Evolutionary conservation across 2,113 vertebrate species (phyloP).

Genomic region (Pseudopodoces humilis): DNA sequence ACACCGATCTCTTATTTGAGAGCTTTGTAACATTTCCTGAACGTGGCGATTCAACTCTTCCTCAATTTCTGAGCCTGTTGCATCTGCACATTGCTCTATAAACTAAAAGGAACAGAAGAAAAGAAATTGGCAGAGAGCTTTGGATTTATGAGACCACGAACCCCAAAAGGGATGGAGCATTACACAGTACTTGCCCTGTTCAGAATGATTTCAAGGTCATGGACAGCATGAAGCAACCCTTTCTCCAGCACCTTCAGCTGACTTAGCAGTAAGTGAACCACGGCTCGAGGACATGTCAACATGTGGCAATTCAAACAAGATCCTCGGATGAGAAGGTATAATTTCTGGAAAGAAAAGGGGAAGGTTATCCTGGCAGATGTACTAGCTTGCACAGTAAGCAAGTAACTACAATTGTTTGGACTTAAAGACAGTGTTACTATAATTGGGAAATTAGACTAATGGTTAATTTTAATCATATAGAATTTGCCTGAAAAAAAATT

Average conservation of each 20-base stretch:
- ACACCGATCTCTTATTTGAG: slow-evolving; percentile 20
- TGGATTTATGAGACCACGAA: background rate
- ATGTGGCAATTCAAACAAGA: slow-evolving; percentile 88
- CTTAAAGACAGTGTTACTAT: background rate
- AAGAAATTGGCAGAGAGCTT: background rate
- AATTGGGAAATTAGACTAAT: background rate
- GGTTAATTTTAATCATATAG: background rate
- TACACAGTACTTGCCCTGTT: slow-evolving; percentile 74
- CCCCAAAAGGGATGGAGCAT: background rate
- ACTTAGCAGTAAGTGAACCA: slow-evolving; percentile 85
- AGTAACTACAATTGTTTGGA: background rate
- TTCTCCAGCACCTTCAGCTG: slow-evolving; percentile 87
- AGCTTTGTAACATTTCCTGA: slow-evolving; percentile 63
- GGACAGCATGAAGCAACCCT: slow-evolving; percentile 84
- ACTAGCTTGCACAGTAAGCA: background rate
- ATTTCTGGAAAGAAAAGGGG: slow-evolving; percentile 67
- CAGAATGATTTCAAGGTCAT: slow-evolving; percentile 80
- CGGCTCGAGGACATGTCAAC: slow-evolving; percentile 83
- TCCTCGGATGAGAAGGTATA: slow-evolving; percentile 87
- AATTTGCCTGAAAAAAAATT: background rate
- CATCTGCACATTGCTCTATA: slow-evolving; percentile 79
- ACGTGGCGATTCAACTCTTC: slow-evolving; percentile 76
- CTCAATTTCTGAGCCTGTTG: slow-evolving; percentile 80
- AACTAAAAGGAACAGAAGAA: slow-evolving; percentile 69
- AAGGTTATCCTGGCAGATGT: background rate